Evolutionary conservation across 1,140 invertebrate species (phyloP).

Genomic region (Cotesia glomerata): DNA sequence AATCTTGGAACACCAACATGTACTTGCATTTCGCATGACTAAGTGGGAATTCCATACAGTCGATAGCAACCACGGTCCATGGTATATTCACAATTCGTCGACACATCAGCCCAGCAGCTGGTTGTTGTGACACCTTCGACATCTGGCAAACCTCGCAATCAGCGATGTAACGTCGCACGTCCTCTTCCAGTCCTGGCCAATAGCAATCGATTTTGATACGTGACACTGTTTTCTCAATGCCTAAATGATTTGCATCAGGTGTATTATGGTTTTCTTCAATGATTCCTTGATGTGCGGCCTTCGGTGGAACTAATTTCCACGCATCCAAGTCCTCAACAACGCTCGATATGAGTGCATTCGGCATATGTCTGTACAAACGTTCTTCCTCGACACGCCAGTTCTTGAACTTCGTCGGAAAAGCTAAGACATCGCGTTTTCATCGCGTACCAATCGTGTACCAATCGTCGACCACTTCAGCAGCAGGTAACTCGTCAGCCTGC

Average conservation of each 20-base stretch:
- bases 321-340: too few species aligned
- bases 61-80: slow-evolving; percentile 53
- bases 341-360: too few species aligned
- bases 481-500: too few species aligned
- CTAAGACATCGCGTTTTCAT: too few species aligned
- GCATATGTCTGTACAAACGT: neutral
- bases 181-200: neutral
- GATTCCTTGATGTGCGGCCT: neutral
- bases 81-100: slow-evolving; percentile 39
- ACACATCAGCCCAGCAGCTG: slow-evolving; percentile 40
- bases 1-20: slow-evolving; percentile 53
- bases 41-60: slow-evolving; percentile 55
- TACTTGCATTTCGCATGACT: slow-evolving; percentile 46
- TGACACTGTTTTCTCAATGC: slow-evolving; percentile 35
- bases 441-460: too few species aligned
- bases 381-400: neutral
- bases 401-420: too few species aligned
- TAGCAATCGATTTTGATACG: slow-evolving; percentile 27
- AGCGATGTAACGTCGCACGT: slow-evolving; percentile 25
- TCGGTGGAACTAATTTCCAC: too few species aligned
- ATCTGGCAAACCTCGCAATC: slow-evolving; percentile 39
- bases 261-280: slow-evolving; percentile 34
- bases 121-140: slow-evolving; percentile 43
- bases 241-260: slow-evolving; percentile 20
- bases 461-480: too few species aligned